Evolutionary conservation across 2,888 invertebrate species (phyloP).

Genomic region (Bombylius discolor): DNA sequence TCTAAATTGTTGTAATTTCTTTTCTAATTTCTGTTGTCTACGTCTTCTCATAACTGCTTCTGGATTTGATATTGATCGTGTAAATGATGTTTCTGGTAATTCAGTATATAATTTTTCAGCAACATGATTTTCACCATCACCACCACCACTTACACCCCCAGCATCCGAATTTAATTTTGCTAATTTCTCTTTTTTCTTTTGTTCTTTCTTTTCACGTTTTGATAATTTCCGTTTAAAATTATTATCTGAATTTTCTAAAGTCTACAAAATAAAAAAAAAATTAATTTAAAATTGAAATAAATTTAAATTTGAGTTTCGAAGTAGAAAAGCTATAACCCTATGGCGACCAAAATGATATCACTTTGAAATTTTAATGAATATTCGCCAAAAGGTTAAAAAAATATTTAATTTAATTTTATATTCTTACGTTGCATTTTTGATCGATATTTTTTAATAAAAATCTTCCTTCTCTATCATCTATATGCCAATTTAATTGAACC

Average conservation of each 20-base stretch:
- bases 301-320: not conserved
- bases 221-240: slow-evolving; percentile 89
- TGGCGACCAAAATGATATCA: no score
- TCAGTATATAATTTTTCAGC: slow-evolving; percentile 92
- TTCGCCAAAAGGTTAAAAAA: not conserved
- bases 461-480: slow-evolving; percentile 94
- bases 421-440: slow-evolving; percentile 51
- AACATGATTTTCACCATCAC: slow-evolving; percentile 57
- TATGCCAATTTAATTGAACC: slow-evolving; percentile 98
- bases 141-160: slow-evolving; percentile 41
- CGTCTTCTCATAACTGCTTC: slow-evolving; percentile 98
- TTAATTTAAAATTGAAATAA: not conserved
- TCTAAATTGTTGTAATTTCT: slow-evolving; percentile 89
- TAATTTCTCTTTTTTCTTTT: slow-evolving; percentile 86
- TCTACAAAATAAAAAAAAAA: slow-evolving; percentile 32
- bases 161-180: slow-evolving; percentile 58
- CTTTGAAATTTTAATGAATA: not conserved
- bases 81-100: slow-evolving; percentile 95
- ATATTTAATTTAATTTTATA: not conserved
- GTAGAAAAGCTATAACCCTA: no score
- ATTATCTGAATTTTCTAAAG: slow-evolving; percentile 58
- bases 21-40: slow-evolving; percentile 90
- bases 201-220: slow-evolving; percentile 94
- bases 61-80: slow-evolving; percentile 97
- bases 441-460: slow-evolving; percentile 86